Evolutionary conservation across 1,140 invertebrate species (phyloP).

Genomic region (Luehdorfia chinensis): DNA sequence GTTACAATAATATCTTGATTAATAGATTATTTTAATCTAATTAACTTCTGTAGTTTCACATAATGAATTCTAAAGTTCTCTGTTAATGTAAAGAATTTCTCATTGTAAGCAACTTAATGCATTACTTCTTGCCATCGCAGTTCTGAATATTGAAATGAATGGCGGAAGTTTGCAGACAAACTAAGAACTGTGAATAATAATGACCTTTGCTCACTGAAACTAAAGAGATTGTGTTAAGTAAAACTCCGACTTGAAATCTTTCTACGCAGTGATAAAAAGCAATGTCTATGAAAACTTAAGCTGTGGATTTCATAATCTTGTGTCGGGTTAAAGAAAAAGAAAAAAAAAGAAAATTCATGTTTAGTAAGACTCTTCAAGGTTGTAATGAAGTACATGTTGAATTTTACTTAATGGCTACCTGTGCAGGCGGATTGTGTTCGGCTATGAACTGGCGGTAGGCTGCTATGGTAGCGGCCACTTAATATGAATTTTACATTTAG

Average conservation of each 20-base stretch:
- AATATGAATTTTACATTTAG: too few species aligned
- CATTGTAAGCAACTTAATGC: slow-evolving; percentile 24
- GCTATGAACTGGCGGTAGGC: too few species aligned
- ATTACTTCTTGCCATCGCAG: slow-evolving; percentile 31
- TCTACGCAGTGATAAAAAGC: slow-evolving; percentile 14
- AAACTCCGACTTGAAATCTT: slow-evolving; percentile 43
- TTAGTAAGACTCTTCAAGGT: too few species aligned
- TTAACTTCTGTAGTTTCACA: slow-evolving; percentile 6
- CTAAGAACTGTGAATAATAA: slow-evolving; percentile 55
- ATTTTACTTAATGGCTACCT: too few species aligned
- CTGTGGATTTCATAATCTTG: too few species aligned
- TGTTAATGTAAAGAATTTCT: slow-evolving; percentile 23
- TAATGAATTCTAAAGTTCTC: slow-evolving; percentile 14
- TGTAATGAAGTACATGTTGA: too few species aligned
- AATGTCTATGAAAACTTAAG: background rate
- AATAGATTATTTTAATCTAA: too few species aligned
- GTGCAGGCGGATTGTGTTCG: too few species aligned
- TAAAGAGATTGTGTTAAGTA: slow-evolving; percentile 51
- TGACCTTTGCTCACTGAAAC: slow-evolving; percentile 38
- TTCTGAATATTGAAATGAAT: slow-evolving; percentile 55
- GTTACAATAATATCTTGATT: too few species aligned
- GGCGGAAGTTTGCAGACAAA: slow-evolving; percentile 42
- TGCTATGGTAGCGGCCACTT: too few species aligned
- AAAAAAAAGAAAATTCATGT: too few species aligned
- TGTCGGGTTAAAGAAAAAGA: too few species aligned